Evolutionary conservation across 1,140 invertebrate species (phyloP).

Genomic region (Aphelenchoides fujianensis): DNA sequence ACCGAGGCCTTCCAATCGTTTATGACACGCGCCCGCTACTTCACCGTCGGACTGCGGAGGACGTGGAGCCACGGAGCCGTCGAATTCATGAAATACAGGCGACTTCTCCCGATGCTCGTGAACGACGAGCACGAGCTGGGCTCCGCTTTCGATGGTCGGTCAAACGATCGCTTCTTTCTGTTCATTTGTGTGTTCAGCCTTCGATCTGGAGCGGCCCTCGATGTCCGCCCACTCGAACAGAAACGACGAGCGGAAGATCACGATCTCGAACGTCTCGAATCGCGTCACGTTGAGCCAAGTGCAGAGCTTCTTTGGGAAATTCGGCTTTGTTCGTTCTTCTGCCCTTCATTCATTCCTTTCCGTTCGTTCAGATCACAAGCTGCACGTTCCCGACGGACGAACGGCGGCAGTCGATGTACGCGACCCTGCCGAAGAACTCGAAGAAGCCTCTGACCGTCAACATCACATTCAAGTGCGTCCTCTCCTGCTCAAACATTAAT

Average conservation of each 20-base stretch:
- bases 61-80: constrained; percentile 63
- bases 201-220: constrained; percentile 38
- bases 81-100: constrained; percentile 61
- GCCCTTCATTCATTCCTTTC: too few species aligned
- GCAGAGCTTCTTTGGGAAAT: constrained; percentile 60
- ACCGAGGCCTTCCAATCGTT: constrained; percentile 61
- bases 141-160: constrained; percentile 55
- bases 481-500: background rate
- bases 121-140: constrained; percentile 57
- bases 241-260: constrained; percentile 52
- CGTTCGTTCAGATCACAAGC: constrained; percentile 39
- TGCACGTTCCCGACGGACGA: constrained; percentile 56
- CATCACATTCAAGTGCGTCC: constrained; percentile 56
- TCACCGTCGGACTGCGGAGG: constrained; percentile 54
- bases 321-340: constrained; percentile 54
- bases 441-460: constrained; percentile 47
- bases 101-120: constrained; percentile 58
- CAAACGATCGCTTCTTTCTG: background rate
- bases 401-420: constrained; percentile 50
- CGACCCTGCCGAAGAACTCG: constrained; percentile 51
- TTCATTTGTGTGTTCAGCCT: constrained; percentile 45
- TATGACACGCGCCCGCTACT: constrained; percentile 59
- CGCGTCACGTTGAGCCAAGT: constrained; percentile 54
- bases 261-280: constrained; percentile 54
- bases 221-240: constrained; percentile 32